Evolutionary conservation across 2,797 vertebrate species (phyloP).

Genomic region (Austrolebias charrua): DNA sequence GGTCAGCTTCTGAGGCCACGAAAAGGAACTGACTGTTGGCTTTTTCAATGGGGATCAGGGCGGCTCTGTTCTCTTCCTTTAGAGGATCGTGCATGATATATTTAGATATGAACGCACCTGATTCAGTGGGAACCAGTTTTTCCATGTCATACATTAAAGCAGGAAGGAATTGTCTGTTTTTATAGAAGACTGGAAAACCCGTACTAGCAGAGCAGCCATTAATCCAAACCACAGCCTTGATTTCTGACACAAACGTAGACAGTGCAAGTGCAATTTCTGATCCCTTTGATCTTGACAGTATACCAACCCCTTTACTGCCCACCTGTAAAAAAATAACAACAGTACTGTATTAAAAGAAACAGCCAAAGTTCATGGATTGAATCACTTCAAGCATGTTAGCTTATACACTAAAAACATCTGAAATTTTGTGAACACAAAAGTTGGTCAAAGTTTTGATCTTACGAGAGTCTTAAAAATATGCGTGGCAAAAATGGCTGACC

Average conservation of each 20-base stretch:
- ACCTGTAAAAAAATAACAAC: constrained; percentile 60
- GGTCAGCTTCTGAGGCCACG: constrained; percentile 81
- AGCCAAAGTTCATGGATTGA: too few species aligned
- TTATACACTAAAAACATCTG: too few species aligned
- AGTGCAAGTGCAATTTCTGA: constrained; percentile 78
- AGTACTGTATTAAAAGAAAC: background rate
- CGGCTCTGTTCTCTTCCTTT: constrained; percentile 60
- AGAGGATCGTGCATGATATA: constrained; percentile 6
- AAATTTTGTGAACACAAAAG: too few species aligned
- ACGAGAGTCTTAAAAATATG: too few species aligned
- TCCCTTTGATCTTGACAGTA: constrained; percentile 79
- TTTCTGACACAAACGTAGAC: constrained; percentile 71
- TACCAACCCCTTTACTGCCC: constrained; percentile 71
- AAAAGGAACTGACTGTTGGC: constrained; percentile 80
- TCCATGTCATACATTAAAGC: constrained; percentile 1
- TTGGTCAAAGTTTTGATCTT: too few species aligned
- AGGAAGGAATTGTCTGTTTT: constrained; percentile 57
- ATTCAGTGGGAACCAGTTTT: constrained; percentile 17
- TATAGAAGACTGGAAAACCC: constrained; percentile 65
- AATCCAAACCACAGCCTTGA: constrained; percentile 79
- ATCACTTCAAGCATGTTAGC: too few species aligned
- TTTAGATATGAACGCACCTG: constrained; percentile 20
- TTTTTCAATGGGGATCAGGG: constrained; percentile 82
- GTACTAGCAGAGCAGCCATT: constrained; percentile 77
- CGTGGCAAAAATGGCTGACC: too few species aligned